Percentiles rank a stretch among this genome's conserved stretches.
Evolutionary conservation across 2,888 invertebrate genomes (phyloP).

Genomic region (Artemia sinica): DNA sequence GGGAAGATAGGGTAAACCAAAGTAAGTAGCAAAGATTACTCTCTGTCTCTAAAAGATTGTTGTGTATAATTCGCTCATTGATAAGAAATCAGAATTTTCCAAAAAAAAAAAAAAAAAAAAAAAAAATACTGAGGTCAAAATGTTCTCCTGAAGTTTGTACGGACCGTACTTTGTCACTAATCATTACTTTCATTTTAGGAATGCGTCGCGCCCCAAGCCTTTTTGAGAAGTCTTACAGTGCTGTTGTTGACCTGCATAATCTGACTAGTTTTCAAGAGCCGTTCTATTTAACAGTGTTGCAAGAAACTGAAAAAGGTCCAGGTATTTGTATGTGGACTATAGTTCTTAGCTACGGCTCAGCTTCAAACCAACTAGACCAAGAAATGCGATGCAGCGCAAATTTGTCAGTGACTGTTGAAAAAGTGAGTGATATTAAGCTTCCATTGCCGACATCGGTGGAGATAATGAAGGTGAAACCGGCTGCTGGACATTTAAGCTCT

Average conservation of each 20-base stretch:
- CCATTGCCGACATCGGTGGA: slow-evolving; percentile 76
- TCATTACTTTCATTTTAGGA: background rate
- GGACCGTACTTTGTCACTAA: no score
- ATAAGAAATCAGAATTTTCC: no score
- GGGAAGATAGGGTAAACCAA: no score
- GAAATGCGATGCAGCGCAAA: background rate
- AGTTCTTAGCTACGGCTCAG: slow-evolving; percentile 62
- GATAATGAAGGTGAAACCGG: slow-evolving; percentile 78
- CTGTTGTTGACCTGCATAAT: slow-evolving; percentile 75
- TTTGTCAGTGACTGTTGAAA: background rate
- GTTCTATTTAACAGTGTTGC: slow-evolving; percentile 83
- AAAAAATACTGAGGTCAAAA: no score
- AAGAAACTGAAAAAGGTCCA: slow-evolving; percentile 62
- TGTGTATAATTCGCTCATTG: no score
- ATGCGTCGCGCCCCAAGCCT: slow-evolving; percentile 31
- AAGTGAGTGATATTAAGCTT: background rate
- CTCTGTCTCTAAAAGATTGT: no score
- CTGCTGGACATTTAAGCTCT: slow-evolving; percentile 79
- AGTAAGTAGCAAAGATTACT: no score
- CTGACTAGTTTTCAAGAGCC: slow-evolving; percentile 76
- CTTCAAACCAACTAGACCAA: slow-evolving; percentile 21
- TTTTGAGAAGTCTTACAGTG: slow-evolving; percentile 53
- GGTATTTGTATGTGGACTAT: slow-evolving; percentile 92
- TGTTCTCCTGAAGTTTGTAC: no score
- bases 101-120: no score